phyloP scores from a whole-genome alignment of 2,888 invertebrate species.

The Callimorpha dominula region DNA sequence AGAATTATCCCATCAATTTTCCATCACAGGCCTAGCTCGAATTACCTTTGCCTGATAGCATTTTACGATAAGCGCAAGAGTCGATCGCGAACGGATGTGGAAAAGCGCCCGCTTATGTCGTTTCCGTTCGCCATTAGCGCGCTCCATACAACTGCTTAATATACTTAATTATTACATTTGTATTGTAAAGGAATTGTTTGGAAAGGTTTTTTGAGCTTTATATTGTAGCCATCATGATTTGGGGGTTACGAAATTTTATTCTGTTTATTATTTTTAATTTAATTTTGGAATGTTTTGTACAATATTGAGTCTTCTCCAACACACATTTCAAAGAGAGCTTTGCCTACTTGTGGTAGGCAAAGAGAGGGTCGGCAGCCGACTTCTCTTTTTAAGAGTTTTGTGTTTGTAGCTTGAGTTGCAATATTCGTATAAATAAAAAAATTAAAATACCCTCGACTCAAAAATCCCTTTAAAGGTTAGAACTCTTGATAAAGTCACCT shows the following conservation, averaged over 20 bases:
- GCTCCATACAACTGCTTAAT: slow-evolving; percentile 39
- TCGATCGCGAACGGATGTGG: slow-evolving; percentile 54
- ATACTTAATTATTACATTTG: slow-evolving; percentile 37
- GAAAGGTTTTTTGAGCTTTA: neutral
- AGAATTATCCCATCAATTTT: slow-evolving; percentile 48
- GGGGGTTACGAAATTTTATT: neutral
- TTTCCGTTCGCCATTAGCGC: slow-evolving; percentile 55
- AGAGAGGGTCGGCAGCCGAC: neutral
- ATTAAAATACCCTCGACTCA: too few species aligned
- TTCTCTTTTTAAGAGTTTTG: neutral
- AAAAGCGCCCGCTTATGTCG: slow-evolving; percentile 58
- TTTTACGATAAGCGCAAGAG: slow-evolving; percentile 44
- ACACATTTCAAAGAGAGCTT: neutral
- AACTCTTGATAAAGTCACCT: too few species aligned
- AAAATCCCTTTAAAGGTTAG: too few species aligned
- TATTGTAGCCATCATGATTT: neutral
- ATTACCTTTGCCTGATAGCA: slow-evolving; percentile 50
- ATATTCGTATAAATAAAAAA: too few species aligned
- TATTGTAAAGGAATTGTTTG: slow-evolving; percentile 11
- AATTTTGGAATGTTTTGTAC: neutral
- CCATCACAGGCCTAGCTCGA: slow-evolving; percentile 39
- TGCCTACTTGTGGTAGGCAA: too few species aligned
- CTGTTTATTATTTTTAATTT: neutral
- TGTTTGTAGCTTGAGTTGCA: too few species aligned
- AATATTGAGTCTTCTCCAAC: neutral